A percentile compares a stretch with the other conserved stretches of the same genome.
Evolutionary conservation across 1,140 invertebrate genomes (phyloP).

Genomic region (Drosophila takahashii): DNA sequence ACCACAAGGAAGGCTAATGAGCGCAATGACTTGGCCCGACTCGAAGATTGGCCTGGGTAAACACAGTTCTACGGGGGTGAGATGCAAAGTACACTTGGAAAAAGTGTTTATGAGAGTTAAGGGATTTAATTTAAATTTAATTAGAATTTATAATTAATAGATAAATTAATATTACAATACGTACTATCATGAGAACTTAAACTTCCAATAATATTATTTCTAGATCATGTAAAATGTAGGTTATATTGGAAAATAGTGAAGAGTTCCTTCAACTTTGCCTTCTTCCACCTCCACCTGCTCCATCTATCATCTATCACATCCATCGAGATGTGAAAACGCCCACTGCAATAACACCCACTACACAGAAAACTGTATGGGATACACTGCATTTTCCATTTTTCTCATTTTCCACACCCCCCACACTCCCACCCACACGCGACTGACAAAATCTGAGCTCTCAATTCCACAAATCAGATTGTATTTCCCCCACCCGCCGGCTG

Average conservation of each 20-base stretch:
- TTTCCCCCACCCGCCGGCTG: background rate
- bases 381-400: background rate
- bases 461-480: slow-evolving; percentile 39
- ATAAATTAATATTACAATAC: background rate
- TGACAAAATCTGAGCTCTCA: slow-evolving; percentile 40
- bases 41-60: slow-evolving; percentile 24
- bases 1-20: slow-evolving; percentile 41
- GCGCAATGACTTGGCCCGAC: slow-evolving; percentile 25
- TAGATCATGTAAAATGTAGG: background rate
- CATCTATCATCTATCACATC: slow-evolving; percentile 1
- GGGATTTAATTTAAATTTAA: background rate
- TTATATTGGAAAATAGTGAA: background rate
- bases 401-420: background rate
- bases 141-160: background rate
- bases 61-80: slow-evolving; percentile 13
- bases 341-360: background rate
- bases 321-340: slow-evolving; percentile 8
- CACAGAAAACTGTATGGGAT: too few species aligned
- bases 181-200: too few species aligned
- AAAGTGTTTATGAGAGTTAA: background rate
- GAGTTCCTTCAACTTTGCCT: background rate
- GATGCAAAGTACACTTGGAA: slow-evolving; percentile 1
- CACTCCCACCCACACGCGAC: slow-evolving; percentile 1
- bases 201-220: background rate
- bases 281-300: slow-evolving; percentile 6